These are phyloP conservation scores for Arvicanthis niloticus DNA, from an alignment of 2,113 vertebrate species.

Conservation along the genomic window DNA sequence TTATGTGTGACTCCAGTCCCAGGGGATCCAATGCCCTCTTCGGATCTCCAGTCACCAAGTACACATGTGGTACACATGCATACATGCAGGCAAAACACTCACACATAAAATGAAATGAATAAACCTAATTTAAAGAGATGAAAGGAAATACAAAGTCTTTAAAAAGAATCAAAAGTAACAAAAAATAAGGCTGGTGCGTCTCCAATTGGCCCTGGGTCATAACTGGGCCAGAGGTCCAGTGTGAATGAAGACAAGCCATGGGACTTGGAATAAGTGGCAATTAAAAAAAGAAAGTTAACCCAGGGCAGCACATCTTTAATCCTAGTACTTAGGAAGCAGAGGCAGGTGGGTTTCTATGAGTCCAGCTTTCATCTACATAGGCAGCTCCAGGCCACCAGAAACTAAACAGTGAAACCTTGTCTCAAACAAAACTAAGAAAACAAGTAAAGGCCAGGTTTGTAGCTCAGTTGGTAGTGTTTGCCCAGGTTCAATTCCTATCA, in stretches of 20 bases:
- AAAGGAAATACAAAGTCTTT: not conserved
- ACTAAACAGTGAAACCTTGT: not conserved
- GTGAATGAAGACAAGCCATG: not conserved
- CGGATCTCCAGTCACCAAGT: not conserved
- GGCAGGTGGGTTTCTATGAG: too few species aligned
- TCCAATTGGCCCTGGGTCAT: not conserved
- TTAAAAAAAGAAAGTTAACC: not conserved
- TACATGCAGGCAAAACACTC: not conserved
- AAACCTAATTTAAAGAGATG: not conserved
- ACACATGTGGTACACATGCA: too few species aligned
- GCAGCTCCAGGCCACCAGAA: not conserved
- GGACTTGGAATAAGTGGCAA: not conserved
- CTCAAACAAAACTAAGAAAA: not conserved
- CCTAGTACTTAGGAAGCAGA: not conserved
- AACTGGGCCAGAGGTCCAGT: not conserved
- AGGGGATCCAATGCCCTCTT: not conserved
- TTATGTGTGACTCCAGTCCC: not conserved
- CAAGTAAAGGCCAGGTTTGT: not conserved
- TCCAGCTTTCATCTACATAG: not conserved
- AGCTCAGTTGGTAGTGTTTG: not conserved
- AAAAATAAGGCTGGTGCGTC: not conserved
- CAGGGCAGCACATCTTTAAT: not conserved
- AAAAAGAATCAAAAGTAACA: conserved; percentile 40
- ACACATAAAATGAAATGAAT: not conserved
- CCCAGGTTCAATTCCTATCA: not conserved